A percentile compares a stretch with the other conserved stretches of the same genome.
Conservation (phyloP, 2,888 invertebrate genomes). For the Microdon myrmicae region DNA sequence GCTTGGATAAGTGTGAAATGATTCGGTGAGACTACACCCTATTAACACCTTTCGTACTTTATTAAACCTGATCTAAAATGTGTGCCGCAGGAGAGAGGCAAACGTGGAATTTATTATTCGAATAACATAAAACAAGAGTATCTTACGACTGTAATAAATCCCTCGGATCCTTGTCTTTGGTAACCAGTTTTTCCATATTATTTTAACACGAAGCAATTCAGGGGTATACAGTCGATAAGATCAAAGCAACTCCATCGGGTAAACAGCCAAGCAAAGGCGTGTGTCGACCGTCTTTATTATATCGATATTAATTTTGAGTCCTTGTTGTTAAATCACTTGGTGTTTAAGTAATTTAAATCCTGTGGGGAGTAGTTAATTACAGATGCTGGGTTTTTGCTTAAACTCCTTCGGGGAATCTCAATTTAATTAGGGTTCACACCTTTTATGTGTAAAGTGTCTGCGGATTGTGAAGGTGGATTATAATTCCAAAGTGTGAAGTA, state of each 20-base stretch:
- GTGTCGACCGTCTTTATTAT: conserved; percentile 34
- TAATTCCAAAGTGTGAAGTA: too few species aligned
- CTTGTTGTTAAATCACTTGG: conserved; percentile 41
- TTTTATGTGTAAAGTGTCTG: too few species aligned
- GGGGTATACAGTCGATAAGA: conserved; percentile 48
- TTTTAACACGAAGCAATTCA: too few species aligned
- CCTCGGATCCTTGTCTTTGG: too few species aligned
- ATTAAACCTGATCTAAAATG: too few species aligned
- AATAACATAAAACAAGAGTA: conserved; percentile 47
- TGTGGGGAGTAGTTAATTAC: conserved; percentile 39
- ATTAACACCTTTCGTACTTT: conserved; percentile 44
- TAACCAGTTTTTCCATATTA: too few species aligned
- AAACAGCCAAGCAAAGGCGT: conserved; percentile 10
- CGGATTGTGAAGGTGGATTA: too few species aligned
- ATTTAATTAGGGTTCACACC: conserved; percentile 5
- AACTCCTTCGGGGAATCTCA: too few species aligned
- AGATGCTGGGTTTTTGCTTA: conserved; percentile 20
- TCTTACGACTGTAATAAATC: conserved; percentile 49
- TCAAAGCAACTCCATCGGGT: conserved; percentile 28
- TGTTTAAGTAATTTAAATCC: conserved; percentile 45
- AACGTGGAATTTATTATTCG: conserved; percentile 40
- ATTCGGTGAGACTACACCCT: conserved; percentile 47
- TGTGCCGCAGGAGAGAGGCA: background rate
- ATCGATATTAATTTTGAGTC: conserved; percentile 51
- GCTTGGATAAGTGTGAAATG: conserved; percentile 45